Evolutionary conservation across 1,140 invertebrate species (phyloP), one percentile per base, ranked within the genome.

Genomic region (Araneus ventricosus): DNA sequence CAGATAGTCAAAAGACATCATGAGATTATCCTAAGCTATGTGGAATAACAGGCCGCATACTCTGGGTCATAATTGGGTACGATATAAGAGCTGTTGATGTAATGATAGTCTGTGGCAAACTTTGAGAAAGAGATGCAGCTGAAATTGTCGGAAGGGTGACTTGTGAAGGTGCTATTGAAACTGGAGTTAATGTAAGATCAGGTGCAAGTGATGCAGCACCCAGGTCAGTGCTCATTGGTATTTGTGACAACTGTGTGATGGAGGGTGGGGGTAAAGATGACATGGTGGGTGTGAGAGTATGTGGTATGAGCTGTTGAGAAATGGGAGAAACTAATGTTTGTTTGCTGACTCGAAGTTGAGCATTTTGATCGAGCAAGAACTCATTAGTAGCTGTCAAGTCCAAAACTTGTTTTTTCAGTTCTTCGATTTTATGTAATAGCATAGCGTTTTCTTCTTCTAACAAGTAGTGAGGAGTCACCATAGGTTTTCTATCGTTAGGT

Each of bases 341-440:
- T 93, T 96, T 97, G 45, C 96, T 96, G 92, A 97, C 96, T 82
- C 97, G 96, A 88, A 98, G 95, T 82, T 97, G 97, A 17, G 97
- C 97, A 95, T 98, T 98, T 95, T 98, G 97, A 94, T 97, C 97
- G 82, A 98, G 95, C 0, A 98, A 96, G 95, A 98, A 97, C 95
- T 98, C 97, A 95, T 98, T 98, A 4, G 97, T 97, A 8, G 97
- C 97, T n/a, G 97, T 97, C 80, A 98, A 95, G 95, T 97, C 97
- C 52, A 96, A 96, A 4, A 97, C 96, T 95, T 97, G 96, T 94
- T 97, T 97, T 95, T 97, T 97, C 82, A 98, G 95, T 94, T 97
- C 97, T 70, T 97, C 97, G 87, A 98, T 96, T 95, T 97, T 97
- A 93, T 97, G 96, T 94, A 97, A 96, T 61, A 98, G 95, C 93